Evolutionary conservation across 2,113 vertebrate species (phyloP).

Genomic region (Gallinago undulata): DNA sequence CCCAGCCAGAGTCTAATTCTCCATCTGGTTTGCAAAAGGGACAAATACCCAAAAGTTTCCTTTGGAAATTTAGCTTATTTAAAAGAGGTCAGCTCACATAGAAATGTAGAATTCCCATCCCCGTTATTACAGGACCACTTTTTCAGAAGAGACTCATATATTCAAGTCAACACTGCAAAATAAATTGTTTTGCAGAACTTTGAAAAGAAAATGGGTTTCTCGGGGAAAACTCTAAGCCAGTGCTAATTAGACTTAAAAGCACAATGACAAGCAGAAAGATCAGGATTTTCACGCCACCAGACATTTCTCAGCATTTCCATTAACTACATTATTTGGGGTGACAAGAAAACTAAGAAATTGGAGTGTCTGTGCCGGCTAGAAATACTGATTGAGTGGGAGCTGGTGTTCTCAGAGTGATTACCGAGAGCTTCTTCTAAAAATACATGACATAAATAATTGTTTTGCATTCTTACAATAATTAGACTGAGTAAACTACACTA

Average conservation of each 20-base stretch:
- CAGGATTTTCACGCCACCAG: neutral
- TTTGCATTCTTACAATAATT: neutral
- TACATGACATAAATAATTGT: neutral
- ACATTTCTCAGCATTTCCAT: neutral
- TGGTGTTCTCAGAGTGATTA: neutral
- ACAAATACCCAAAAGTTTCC: neutral
- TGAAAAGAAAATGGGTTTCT: neutral
- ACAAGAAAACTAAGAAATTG: neutral
- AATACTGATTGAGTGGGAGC: neutral
- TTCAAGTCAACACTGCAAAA: neutral
- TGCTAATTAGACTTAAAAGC: constrained; percentile 24
- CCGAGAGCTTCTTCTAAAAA: neutral
- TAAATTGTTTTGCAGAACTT: neutral
- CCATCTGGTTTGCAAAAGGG: neutral
- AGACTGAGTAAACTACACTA: neutral
- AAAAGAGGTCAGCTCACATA: neutral
- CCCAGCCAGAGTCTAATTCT: neutral
- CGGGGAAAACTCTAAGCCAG: neutral
- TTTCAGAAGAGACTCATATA: neutral
- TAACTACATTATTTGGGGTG: neutral
- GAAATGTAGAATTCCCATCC: neutral
- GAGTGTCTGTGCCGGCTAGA: neutral
- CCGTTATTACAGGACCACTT: neutral
- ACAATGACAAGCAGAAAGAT: neutral
- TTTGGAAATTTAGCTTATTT: neutral